Evolutionary conservation across 64 coral and sea anemone genomes (phyloP).

Genomic region (Montipora foliosa): DNA sequence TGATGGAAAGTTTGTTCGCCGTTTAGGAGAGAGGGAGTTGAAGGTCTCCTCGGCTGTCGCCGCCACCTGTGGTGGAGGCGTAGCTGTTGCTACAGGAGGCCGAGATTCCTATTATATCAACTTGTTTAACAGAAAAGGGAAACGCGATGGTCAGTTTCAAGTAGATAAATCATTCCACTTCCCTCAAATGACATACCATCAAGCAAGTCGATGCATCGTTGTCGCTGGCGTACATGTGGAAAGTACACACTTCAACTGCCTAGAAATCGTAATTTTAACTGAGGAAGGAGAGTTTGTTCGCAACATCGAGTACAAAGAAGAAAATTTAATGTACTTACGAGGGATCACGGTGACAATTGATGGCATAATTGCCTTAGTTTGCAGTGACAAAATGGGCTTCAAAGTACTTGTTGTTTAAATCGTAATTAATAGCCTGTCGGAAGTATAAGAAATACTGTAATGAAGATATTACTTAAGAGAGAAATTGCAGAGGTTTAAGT

Average conservation of each 20-base stretch:
- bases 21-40: slow-evolving; percentile 14
- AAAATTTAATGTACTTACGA: not conserved
- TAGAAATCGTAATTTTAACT: slow-evolving; percentile 5
- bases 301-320: not conserved
- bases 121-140: slow-evolving; percentile 23
- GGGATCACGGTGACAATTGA: slow-evolving; percentile 23
- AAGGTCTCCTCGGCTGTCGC: not conserved
- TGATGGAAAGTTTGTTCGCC: slow-evolving; percentile 27
- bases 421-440: not conserved
- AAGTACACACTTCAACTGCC: not conserved
- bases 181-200: slow-evolving; percentile 17
- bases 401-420: not conserved
- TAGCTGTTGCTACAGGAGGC: not conserved
- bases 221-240: not conserved
- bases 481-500: no score
- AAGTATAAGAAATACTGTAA: no score
- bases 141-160: slow-evolving; percentile 9
- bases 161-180: not conserved
- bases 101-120: not conserved
- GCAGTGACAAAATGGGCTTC: not conserved
- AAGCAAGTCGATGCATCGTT: slow-evolving; percentile 6
- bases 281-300: slow-evolving; percentile 29
- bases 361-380: slow-evolving; percentile 35
- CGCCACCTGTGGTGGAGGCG: not conserved
- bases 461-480: no score